Evolutionary conservation across 2,797 vertebrate species (phyloP).

Genomic region (Pseudomugil gertrudae): DNA sequence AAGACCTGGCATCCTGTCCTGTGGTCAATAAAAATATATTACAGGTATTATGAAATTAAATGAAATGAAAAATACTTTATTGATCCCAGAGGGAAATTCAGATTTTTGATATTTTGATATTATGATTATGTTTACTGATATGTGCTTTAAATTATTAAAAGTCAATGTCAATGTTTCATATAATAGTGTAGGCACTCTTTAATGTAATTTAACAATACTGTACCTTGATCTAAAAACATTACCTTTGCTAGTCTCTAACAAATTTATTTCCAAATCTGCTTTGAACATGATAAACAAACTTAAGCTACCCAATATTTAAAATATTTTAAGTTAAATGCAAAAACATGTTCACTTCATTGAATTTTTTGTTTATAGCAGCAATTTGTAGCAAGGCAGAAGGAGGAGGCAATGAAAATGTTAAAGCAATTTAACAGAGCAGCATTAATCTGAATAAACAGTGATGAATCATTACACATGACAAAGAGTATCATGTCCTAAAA

Average conservation of each 20-base stretch:
- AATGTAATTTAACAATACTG: background rate
- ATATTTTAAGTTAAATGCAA: background rate
- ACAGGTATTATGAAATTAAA: too few relatives aligned
- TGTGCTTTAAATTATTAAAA: background rate
- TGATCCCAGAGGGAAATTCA: too few relatives aligned
- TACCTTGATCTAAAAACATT: background rate
- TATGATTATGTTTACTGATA: background rate
- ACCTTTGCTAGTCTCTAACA: constrained; percentile 17
- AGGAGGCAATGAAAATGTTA: constrained; percentile 16
- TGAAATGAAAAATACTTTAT: too few relatives aligned
- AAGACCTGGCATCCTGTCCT: fast-evolving
- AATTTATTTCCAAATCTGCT: constrained; percentile 7
- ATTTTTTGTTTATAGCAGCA: background rate
- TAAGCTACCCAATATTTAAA: background rate
- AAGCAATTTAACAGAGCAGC: constrained; percentile 21
- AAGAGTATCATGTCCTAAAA: constrained; percentile 54
- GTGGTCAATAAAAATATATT: background rate
- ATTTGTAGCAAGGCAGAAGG: constrained; percentile 45
- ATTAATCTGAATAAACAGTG: constrained; percentile 32
- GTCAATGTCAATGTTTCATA: too few relatives aligned
- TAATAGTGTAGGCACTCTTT: background rate
- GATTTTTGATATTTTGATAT: too few relatives aligned
- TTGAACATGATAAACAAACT: background rate
- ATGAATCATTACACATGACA: constrained; percentile 63
- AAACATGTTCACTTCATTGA: constrained; percentile 12